Evolutionary conservation across 1,140 invertebrate genomes (phyloP).

Genomic region (Piezodorus guildinii): DNA sequence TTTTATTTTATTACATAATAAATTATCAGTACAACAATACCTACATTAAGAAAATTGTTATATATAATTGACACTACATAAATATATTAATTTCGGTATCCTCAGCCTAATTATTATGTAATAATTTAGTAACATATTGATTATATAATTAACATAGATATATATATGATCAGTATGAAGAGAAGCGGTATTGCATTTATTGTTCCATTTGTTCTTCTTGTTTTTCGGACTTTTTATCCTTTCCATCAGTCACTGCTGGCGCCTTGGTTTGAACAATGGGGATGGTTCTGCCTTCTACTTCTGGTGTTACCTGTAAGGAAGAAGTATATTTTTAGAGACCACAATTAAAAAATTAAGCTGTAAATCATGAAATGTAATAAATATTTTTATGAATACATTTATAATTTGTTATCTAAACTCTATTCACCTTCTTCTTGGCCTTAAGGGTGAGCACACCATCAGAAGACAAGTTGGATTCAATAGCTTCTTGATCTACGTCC

Average conservation of each 20-base stretch:
- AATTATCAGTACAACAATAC: too few species aligned
- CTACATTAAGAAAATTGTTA: too few species aligned
- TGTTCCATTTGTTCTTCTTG: slow-evolving; percentile 1
- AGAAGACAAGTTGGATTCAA: slow-evolving; percentile 47
- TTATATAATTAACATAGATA: background rate
- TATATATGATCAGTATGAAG: background rate
- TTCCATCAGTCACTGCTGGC: background rate
- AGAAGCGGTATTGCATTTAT: background rate
- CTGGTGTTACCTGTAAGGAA: background rate
- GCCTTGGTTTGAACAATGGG: background rate
- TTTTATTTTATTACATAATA: too few species aligned
- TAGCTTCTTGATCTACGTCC: slow-evolving; percentile 44
- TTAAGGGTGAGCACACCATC: slow-evolving; percentile 49
- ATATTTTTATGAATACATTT: background rate
- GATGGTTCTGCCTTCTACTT: background rate
- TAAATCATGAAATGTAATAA: background rate
- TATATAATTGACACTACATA: too few species aligned
- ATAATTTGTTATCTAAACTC: background rate
- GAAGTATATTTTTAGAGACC: background rate
- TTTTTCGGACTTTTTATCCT: background rate
- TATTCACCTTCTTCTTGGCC: slow-evolving; percentile 39
- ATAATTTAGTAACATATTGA: background rate
- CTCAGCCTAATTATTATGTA: slow-evolving; percentile 1
- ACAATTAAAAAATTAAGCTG: background rate
- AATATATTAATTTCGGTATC: background rate